Evolutionary conservation across 2,797 vertebrate genomes (phyloP).

Genomic region (Sparidentex hasta): DNA sequence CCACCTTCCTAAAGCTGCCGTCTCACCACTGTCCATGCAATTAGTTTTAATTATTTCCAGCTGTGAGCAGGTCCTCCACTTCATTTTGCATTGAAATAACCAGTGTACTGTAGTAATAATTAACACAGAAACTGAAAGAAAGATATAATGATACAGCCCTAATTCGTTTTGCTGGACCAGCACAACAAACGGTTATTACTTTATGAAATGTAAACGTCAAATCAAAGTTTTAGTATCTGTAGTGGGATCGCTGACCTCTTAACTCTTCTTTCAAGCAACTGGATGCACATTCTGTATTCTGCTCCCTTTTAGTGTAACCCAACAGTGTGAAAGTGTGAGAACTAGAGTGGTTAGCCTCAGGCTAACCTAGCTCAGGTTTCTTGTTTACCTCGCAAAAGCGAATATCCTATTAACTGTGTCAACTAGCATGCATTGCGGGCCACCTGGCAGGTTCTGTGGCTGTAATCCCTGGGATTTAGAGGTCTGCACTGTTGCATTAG

Average conservation of each 20-base stretch:
- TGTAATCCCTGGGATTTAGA: slow-evolving; percentile 75
- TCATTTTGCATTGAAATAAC: background rate
- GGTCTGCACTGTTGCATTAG: slow-evolving; percentile 40
- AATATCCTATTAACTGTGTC: slow-evolving; percentile 67
- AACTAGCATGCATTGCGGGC: slow-evolving; percentile 51
- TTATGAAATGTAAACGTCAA: background rate
- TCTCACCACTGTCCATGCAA: slow-evolving; percentile 15
- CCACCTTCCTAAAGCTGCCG: slow-evolving; percentile 13
- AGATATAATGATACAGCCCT: background rate
- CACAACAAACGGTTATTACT: background rate
- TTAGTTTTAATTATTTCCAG: slow-evolving; percentile 36
- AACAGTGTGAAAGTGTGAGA: slow-evolving; percentile 45
- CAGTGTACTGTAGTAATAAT: background rate
- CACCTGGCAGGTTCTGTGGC: slow-evolving; percentile 64
- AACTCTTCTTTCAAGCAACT: background rate
- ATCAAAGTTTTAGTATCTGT: background rate
- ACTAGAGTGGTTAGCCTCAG: slow-evolving; percentile 32
- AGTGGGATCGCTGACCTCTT: slow-evolving; percentile 5
- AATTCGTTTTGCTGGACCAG: background rate
- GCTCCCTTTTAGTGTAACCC: slow-evolving; percentile 12
- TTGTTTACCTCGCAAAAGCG: slow-evolving; percentile 59
- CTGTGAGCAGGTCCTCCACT: slow-evolving; percentile 2
- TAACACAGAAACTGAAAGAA: background rate
- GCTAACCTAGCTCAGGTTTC: slow-evolving; percentile 56
- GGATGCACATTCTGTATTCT: background rate